Percentiles rank a stretch among this genome's conserved stretches.
These are phyloP conservation scores for Prosapia bicincta DNA, from an alignment of 2,888 invertebrate genomes.

Conservation along the genomic window DNA sequence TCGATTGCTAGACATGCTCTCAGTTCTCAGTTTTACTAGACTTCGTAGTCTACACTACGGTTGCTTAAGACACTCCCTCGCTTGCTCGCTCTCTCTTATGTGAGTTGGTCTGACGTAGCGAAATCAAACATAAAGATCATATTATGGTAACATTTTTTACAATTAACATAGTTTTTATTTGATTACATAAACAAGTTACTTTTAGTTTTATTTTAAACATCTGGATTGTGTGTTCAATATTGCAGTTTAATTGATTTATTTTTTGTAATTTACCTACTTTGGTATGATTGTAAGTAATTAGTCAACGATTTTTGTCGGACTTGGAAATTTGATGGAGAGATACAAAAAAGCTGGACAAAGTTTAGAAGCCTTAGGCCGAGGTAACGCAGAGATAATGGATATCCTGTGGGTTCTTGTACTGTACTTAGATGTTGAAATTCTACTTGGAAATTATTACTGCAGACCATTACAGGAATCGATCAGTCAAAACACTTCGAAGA, in stretches of 20 bases:
- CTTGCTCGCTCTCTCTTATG: constrained; percentile 2
- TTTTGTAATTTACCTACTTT: neutral
- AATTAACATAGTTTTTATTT: constrained; percentile 1
- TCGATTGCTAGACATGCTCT: neutral
- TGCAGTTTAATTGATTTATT: neutral
- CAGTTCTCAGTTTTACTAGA: neutral
- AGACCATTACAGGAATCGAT: neutral
- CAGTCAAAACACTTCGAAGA: neutral
- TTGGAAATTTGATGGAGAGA: neutral
- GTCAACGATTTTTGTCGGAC: neutral
- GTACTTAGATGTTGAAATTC: neutral
- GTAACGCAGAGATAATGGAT: neutral
- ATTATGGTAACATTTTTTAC: neutral
- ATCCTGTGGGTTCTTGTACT: neutral
- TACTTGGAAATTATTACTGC: neutral
- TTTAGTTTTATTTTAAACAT: neutral
- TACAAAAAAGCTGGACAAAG: neutral
- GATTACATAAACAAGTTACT: neutral
- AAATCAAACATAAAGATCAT: neutral
- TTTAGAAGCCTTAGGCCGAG: neutral
- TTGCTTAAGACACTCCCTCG: neutral
- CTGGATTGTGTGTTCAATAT: neutral
- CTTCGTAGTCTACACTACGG: constrained; percentile 2
- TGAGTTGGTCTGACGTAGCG: neutral
- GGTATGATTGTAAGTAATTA: too few species aligned